Evolutionary conservation across 1,140 invertebrate species (phyloP).

Genomic region (Zelostemma sp.): DNA sequence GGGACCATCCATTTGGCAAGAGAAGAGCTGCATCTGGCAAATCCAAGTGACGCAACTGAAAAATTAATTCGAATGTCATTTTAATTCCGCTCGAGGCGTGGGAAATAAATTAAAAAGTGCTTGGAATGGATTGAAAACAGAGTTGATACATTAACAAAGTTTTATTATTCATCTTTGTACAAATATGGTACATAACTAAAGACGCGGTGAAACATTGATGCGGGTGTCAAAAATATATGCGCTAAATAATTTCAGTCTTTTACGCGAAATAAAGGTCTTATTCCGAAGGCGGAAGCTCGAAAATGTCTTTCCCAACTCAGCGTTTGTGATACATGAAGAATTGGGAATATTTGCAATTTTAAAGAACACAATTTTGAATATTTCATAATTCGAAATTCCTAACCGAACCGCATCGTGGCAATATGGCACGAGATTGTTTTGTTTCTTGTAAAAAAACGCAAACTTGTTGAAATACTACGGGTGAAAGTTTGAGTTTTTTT

Average conservation of each 20-base stretch:
- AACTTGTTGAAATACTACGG: not conserved
- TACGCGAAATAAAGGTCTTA: conserved; percentile 52
- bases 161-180: conserved; percentile 57
- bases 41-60: conserved; percentile 57
- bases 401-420: not conserved
- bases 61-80: not conserved
- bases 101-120: too few species aligned
- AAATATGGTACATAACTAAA: conserved; percentile 58
- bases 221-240: conserved; percentile 63
- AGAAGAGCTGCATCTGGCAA: conserved; percentile 55
- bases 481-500: conserved; percentile 6
- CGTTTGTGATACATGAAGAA: too few species aligned
- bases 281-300: not conserved
- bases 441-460: not conserved
- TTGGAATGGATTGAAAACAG: conserved; percentile 17
- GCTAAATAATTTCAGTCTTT: conserved; percentile 64
- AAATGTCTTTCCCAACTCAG: not conserved
- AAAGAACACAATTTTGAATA: not conserved
- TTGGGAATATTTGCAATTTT: too few species aligned
- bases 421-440: conserved; percentile 2
- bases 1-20: conserved; percentile 57
- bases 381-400: not conserved
- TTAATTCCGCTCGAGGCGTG: too few species aligned
- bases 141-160: conserved; percentile 54
- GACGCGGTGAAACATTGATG: conserved; percentile 43